These are phyloP conservation scores for Achatina immaculata DNA, from an alignment of 1,140 invertebrate genomes.

Conservation along the genomic window DNA sequence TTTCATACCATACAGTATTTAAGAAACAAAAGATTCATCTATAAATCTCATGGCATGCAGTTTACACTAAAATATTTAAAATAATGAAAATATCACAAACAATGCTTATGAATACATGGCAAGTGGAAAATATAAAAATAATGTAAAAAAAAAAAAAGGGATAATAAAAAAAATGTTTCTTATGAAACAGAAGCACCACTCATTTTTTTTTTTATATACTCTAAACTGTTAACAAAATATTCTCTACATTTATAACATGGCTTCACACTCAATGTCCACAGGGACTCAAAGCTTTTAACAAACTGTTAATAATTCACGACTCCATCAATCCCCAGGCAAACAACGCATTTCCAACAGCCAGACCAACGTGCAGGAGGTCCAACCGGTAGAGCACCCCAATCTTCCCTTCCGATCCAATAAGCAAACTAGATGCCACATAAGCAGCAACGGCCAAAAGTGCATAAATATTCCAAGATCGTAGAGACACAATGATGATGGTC, in stretches of 20 bases:
- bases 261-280: neutral
- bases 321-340: conserved; percentile 40
- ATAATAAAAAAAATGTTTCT: no score
- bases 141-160: no score
- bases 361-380: conserved; percentile 54
- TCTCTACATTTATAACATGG: neutral
- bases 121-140: no score
- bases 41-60: no score
- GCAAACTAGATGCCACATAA: conserved; percentile 48
- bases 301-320: neutral
- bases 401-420: conserved; percentile 46
- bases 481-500: conserved; percentile 47
- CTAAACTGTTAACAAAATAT: neutral
- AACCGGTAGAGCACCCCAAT: conserved; percentile 48
- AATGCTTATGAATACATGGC: no score
- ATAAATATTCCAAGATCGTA: conserved; percentile 48
- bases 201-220: neutral
- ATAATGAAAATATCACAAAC: no score
- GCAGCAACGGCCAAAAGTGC: conserved; percentile 47
- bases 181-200: neutral
- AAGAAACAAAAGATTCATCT: no score
- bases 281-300: neutral
- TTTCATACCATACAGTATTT: no score
- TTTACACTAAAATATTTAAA: no score
- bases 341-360: conserved; percentile 52